Evolutionary conservation across 2,888 invertebrate species (phyloP), one percentile per base, ranked within the genome.

Genomic region (Trisateles emortualis): DNA sequence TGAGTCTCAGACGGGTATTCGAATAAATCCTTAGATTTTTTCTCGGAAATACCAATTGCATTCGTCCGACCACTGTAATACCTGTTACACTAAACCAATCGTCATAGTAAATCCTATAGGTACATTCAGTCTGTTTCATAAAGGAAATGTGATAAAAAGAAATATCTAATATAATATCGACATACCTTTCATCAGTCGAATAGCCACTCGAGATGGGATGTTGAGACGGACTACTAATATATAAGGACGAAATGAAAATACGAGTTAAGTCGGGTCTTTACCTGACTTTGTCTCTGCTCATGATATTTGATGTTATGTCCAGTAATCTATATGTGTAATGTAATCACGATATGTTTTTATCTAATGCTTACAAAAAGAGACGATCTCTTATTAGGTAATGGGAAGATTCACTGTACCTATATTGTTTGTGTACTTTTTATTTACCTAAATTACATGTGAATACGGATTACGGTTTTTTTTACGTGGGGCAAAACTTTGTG

Each of bases 121-220:
- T 14, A 35, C 14, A n/a, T n/a, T n/a, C n/a, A n/a, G n/a, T n/a
- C n/a, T 30, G 11, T 17, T 14, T 43, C 13, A 4, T 33, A 36
- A 33, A 9, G 42, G 29, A 49, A 38, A 42, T 35, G 26, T 42
- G 36, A 42, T 35, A 36, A 30, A 26, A 19, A 35, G n/a, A 19
- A 46, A 47, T 52, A 59, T 33, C 39, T 68, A 52, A 68, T 60
- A 41, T 52, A 58, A 60, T 49, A 47, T 26, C 17, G 52, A 24
- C 38, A 29, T 49, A 60, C 57, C 46, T 43, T 51, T 35, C 41
- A 47, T 52, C 49, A 57, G 46, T 53, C 50, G 53, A 52, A 58
- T 58, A 53, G 58, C 49, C 35, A 16, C 17, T 39, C 41, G 53
- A 53, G 29, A 49, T 22, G 48, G 45, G 54, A 60, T 16, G 14